These are phyloP conservation scores for Macquaria ambigua DNA, from an alignment of 2,113 vertebrate genomes.

Conservation along the genomic window DNA sequence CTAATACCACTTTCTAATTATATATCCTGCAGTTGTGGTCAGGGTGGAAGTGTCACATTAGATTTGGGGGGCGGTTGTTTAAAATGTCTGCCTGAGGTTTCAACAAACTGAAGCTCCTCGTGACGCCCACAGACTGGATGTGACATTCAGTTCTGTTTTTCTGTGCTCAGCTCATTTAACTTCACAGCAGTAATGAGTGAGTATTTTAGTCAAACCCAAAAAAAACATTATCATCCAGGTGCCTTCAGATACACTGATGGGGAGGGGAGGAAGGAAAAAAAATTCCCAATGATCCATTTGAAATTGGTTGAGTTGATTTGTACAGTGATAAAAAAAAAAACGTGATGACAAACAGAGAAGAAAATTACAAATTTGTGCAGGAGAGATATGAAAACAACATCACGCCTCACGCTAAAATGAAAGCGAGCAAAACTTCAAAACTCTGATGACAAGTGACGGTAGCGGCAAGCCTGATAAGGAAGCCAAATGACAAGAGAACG, in stretches of 20 bases:
- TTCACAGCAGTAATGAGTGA: conserved; percentile 10
- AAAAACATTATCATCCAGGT: conserved; percentile 22
- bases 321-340: conserved; percentile 44
- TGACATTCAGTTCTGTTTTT: neutral
- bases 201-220: conserved; percentile 12
- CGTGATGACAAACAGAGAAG: conserved; percentile 55
- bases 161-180: conserved; percentile 48
- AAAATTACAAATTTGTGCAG: conserved; percentile 65
- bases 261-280: neutral
- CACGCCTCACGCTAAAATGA: conserved; percentile 42
- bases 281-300: conserved; percentile 45
- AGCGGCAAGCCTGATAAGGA: conserved; percentile 46
- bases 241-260: conserved; percentile 19
- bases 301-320: conserved; percentile 63
- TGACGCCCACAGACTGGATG: neutral
- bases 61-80: no score
- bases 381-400: conserved; percentile 59
- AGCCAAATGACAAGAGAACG: conserved; percentile 45
- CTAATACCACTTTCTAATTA: no score
- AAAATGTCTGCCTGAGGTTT: neutral
- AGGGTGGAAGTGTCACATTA: no score
- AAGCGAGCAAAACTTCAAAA: conserved; percentile 59
- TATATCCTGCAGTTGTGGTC: no score
- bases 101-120: neutral
- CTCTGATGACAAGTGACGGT: conserved; percentile 48